Evolutionary conservation across 1,140 invertebrate species (phyloP).

Genomic region (Nasonia longicornis): DNA sequence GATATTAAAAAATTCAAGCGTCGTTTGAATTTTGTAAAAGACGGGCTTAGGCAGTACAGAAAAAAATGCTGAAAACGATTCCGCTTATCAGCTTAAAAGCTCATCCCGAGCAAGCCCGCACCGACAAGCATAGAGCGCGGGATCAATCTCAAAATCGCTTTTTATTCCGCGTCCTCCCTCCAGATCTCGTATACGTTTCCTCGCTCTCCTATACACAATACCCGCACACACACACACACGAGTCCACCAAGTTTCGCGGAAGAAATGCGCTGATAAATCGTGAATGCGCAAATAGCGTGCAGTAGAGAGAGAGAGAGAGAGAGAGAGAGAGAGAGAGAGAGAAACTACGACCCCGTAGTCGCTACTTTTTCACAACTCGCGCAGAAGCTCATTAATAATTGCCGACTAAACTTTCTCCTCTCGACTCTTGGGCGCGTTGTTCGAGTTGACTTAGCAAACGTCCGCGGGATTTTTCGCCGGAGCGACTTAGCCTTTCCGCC

Average conservation of each 20-base stretch:
- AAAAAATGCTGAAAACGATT: not conserved
- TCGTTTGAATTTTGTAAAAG: not conserved
- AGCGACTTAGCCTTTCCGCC: not conserved
- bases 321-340: not conserved
- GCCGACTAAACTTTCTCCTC: slow-evolving; percentile 25
- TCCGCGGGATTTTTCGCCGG: slow-evolving; percentile 1
- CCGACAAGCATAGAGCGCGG: not conserved
- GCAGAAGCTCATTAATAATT: slow-evolving; percentile 37
- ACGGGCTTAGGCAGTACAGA: no score
- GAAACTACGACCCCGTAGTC: not conserved
- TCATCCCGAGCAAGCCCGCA: not conserved
- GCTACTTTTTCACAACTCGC: not conserved
- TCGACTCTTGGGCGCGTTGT: not conserved
- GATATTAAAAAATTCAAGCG: no score
- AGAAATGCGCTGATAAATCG: slow-evolving; percentile 1
- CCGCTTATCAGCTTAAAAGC: not conserved
- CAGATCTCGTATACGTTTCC: not conserved
- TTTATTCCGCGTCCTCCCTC: not conserved
- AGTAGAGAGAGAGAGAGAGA: not conserved
- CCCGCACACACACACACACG: not conserved
- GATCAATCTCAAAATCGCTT: not conserved
- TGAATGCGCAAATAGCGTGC: slow-evolving; percentile 24
- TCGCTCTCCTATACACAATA: not conserved
- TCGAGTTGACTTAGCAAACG: slow-evolving; percentile 21
- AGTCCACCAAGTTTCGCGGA: not conserved